Conservation (phyloP, 2,888 invertebrate species). For the Zygothrica quintamaculata region DNA sequence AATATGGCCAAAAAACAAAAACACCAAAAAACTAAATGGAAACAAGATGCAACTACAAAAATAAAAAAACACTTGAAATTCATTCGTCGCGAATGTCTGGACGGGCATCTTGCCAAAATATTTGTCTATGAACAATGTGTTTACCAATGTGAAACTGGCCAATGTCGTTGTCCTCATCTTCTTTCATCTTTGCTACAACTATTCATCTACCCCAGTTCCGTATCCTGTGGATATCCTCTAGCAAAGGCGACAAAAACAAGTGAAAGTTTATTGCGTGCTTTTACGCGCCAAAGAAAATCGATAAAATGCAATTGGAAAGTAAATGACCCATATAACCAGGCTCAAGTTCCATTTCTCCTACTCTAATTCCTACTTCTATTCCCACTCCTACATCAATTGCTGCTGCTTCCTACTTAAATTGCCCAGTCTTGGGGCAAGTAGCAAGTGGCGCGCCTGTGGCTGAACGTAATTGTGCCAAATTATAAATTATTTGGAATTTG, state of each 20-base stretch:
- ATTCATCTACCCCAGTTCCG: not conserved
- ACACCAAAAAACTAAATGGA: no score
- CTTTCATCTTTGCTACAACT: constrained; percentile 6
- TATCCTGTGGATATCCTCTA: no score
- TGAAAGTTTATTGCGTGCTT: constrained; percentile 69
- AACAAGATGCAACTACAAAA: constrained; percentile 49
- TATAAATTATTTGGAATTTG: constrained; percentile 76
- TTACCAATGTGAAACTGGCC: constrained; percentile 55
- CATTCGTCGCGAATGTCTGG: constrained; percentile 33
- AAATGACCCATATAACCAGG: constrained; percentile 67
- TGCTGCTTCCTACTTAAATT: constrained; percentile 15
- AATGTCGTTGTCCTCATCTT: constrained; percentile 34
- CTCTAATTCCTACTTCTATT: not conserved
- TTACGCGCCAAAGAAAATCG: constrained; percentile 56
- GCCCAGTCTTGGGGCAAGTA: constrained; percentile 29
- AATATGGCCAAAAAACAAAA: constrained; percentile 42
- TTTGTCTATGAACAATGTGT: constrained; percentile 66
- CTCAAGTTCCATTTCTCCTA: constrained; percentile 15
- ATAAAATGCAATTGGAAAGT: constrained; percentile 66
- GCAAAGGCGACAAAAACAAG: constrained; percentile 63
- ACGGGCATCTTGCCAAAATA: constrained; percentile 62
- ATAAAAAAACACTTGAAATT: constrained; percentile 68
- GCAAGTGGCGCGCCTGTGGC: constrained; percentile 51
- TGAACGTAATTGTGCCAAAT: constrained; percentile 74
- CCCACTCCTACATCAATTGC: not conserved